A percentile compares a stretch with the other conserved stretches of the same genome.
Evolutionary conservation across 1,140 invertebrate genomes (phyloP).

Genomic region (Drosophila trapezifrons): DNA sequence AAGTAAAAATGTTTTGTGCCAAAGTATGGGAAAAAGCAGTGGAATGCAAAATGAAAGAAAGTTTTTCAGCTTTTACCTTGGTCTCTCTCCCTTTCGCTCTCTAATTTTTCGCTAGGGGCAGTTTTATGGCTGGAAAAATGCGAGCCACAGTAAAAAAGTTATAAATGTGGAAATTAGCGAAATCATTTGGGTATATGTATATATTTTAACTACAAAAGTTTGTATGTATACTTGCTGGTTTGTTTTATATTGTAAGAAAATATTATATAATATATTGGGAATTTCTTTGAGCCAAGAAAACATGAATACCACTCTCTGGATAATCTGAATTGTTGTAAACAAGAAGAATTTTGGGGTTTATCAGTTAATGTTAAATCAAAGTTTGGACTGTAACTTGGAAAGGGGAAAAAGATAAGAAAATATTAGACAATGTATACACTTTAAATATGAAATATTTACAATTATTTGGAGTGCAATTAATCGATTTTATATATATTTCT

Average conservation of each 20-base stretch:
- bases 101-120: conserved; percentile 1
- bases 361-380: background rate
- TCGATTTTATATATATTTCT: conserved; percentile 1
- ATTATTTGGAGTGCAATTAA: background rate
- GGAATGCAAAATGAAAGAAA: conserved; percentile 45
- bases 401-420: too few species aligned
- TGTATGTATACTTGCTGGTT: background rate
- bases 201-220: conserved; percentile 7
- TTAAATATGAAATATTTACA: background rate
- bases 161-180: conserved; percentile 30
- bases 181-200: conserved; percentile 1
- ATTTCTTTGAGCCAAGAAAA: background rate
- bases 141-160: conserved; percentile 28
- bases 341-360: background rate
- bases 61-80: conserved; percentile 38
- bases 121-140: conserved; percentile 18
- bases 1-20: conserved; percentile 20
- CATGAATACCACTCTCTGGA: background rate
- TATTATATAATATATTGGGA: background rate
- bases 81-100: background rate
- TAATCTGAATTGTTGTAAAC: background rate
- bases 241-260: too few species aligned
- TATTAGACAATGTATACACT: too few species aligned
- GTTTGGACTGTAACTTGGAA: too few species aligned
- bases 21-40: conserved; percentile 7